phyloP scores from a whole-genome alignment of 2,113 vertebrate genomes.

The Ochotona curzoniae region DNA sequence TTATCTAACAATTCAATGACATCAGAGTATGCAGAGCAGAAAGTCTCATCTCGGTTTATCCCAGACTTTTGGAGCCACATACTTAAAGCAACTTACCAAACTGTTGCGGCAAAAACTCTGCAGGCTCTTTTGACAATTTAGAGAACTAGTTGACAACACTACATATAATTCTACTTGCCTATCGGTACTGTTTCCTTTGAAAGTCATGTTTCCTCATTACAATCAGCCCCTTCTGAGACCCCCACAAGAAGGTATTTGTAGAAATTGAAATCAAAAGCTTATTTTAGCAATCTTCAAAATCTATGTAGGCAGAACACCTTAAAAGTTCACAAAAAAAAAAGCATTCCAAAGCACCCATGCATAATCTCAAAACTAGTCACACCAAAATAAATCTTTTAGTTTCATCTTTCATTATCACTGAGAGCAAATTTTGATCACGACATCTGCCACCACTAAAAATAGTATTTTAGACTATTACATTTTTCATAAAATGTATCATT shows the following conservation, averaged over 20 bases:
- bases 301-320: too few relatives aligned
- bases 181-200: not conserved
- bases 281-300: too few relatives aligned
- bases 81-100: constrained; percentile 24
- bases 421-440: not conserved
- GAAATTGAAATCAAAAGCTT: too few relatives aligned
- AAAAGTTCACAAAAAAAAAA: too few relatives aligned
- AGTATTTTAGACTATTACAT: not conserved
- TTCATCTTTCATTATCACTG: not conserved
- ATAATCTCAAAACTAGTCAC: too few relatives aligned
- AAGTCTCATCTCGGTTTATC: not conserved
- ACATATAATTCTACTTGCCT: not conserved
- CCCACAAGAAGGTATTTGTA: too few relatives aligned
- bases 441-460: not conserved
- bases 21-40: constrained; percentile 37
- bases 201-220: not conserved
- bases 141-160: not conserved
- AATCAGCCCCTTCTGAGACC: not conserved
- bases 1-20: not conserved
- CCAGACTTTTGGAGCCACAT: not conserved
- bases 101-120: not conserved
- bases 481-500: not conserved
- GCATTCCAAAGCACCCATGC: too few relatives aligned
- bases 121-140: not conserved
- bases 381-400: too few relatives aligned